A percentile compares a stretch with the other conserved stretches of the same genome.
Conservation (phyloP, 2,797 vertebrate genomes). For the Rhinella marina region DNA sequence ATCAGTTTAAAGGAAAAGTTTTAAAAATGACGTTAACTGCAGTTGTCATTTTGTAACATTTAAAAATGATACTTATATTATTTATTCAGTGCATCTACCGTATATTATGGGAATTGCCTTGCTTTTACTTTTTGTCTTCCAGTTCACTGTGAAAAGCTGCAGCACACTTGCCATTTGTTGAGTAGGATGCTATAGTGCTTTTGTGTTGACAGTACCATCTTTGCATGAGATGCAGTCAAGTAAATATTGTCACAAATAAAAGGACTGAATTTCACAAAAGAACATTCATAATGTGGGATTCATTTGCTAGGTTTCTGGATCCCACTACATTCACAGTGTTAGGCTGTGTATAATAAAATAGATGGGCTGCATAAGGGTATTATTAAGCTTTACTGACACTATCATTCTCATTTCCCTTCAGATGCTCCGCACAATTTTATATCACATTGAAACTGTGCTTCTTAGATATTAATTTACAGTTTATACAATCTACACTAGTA, state of each 20-base stretch:
- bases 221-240: conserved; percentile 53
- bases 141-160: conserved; percentile 37
- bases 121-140: conserved; percentile 48
- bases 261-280: conserved; percentile 54
- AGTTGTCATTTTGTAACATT: not conserved
- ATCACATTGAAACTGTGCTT: conserved; percentile 14
- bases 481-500: conserved; percentile 44
- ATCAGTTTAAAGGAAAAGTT: conserved; percentile 32
- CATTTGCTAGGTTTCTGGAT: conserved; percentile 52
- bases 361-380: conserved; percentile 42
- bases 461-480: conserved; percentile 41
- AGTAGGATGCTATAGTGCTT: conserved; percentile 48
- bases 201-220: conserved; percentile 59
- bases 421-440: conserved; percentile 27
- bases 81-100: conserved; percentile 39
- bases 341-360: conserved; percentile 50
- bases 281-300: conserved; percentile 37
- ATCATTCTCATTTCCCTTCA: conserved; percentile 39
- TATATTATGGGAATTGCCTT: conserved; percentile 57
- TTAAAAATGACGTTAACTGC: conserved; percentile 38
- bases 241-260: conserved; percentile 60
- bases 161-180: conserved; percentile 53
- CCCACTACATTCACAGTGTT: conserved; percentile 26
- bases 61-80: conserved; percentile 57
- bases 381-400: conserved; percentile 47